These are phyloP conservation scores for Engraulis encrasicolus DNA, from an alignment of 2,113 vertebrate genomes.

Conservation along the genomic window DNA sequence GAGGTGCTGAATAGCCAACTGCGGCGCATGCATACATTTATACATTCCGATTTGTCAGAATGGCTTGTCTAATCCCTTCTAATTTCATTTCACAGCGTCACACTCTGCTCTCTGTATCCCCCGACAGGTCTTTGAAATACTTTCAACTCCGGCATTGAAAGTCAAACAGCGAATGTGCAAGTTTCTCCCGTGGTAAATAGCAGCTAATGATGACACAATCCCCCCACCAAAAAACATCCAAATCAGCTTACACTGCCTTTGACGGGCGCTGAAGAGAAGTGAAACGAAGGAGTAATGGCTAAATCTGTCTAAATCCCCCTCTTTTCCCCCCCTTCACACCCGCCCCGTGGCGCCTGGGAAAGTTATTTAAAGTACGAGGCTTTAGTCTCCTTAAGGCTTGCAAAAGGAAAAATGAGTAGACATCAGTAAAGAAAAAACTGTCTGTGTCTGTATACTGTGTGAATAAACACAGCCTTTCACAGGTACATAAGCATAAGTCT, in stretches of 20 bases:
- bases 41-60: not conserved
- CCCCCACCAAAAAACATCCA: constrained; percentile 61
- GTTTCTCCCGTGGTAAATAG: constrained; percentile 40
- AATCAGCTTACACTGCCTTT: constrained; percentile 58
- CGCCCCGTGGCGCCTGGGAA: constrained; percentile 55
- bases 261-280: constrained; percentile 52
- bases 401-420: not conserved
- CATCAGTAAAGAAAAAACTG: not conserved
- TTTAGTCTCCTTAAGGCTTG: constrained; percentile 53
- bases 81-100: constrained; percentile 16
- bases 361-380: constrained; percentile 63
- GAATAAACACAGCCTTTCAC: not conserved
- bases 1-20: not conserved
- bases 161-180: constrained; percentile 28
- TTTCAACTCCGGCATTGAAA: constrained; percentile 25
- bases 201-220: constrained; percentile 48
- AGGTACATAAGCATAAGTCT: not conserved
- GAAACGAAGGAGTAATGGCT: constrained; percentile 50
- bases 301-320: constrained; percentile 63
- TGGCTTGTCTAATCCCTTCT: constrained; percentile 6
- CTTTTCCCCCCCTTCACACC: constrained; percentile 48
- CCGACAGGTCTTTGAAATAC: constrained; percentile 11
- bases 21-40: not conserved
- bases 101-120: not conserved
- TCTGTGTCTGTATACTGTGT: not conserved